phyloP scores from a whole-genome alignment of 2,888 invertebrate species.

The Branchipolynoe longqiensis region DNA sequence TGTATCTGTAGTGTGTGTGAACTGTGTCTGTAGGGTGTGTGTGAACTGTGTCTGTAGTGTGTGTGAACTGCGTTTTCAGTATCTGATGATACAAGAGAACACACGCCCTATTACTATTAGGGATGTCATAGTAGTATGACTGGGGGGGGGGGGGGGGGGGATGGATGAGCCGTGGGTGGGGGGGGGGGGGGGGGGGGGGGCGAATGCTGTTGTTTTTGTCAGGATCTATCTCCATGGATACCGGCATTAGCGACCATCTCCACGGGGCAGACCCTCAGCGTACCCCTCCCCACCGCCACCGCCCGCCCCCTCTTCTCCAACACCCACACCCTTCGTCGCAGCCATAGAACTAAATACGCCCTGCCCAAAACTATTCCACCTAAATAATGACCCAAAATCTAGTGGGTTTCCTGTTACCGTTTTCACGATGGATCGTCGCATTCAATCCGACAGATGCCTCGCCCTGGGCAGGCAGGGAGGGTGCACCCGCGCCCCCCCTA shows the following conservation, averaged over 20 bases:
- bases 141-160: too few relatives aligned
- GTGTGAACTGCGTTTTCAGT: too few relatives aligned
- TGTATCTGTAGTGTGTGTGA: too few relatives aligned
- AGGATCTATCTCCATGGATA: too few relatives aligned
- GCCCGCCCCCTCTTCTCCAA: background rate
- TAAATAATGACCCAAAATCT: conserved; percentile 56
- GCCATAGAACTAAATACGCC: conserved; percentile 39
- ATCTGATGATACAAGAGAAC: too few relatives aligned
- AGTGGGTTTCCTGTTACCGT: conserved; percentile 54
- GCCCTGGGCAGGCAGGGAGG: background rate
- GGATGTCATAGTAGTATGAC: too few relatives aligned
- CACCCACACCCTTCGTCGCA: conserved; percentile 3
- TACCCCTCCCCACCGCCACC: background rate
- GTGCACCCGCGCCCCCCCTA: background rate
- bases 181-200: too few relatives aligned
- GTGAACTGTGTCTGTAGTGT: too few relatives aligned
- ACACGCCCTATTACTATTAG: too few relatives aligned
- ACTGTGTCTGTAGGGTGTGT: too few relatives aligned
- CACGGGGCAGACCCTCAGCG: background rate
- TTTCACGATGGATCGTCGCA: conserved; percentile 53
- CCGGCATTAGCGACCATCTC: background rate
- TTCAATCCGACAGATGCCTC: conserved; percentile 55
- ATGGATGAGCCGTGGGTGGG: too few relatives aligned
- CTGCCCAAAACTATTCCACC: conserved; percentile 53
- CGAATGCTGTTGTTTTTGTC: too few relatives aligned